These are phyloP conservation scores for Eulemur albifrons DNA, from an alignment of 2,797 vertebrate species.

Conservation along the genomic window DNA sequence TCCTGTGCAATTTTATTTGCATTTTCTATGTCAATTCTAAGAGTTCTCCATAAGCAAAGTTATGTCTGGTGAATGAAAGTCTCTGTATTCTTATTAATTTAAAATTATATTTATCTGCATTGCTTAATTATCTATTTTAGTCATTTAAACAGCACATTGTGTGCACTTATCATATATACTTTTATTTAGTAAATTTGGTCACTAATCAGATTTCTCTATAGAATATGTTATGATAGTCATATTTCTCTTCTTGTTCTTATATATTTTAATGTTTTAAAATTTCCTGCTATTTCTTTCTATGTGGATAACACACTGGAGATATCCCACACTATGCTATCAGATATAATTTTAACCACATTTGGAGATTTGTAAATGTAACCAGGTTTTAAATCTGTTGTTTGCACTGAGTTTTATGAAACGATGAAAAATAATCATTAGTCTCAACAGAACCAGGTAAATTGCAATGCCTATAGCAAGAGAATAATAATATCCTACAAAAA, in stretches of 20 bases:
- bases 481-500: conserved; percentile 48
- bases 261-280: not conserved
- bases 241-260: not conserved
- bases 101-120: not conserved
- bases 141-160: not conserved
- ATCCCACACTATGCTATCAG: not conserved
- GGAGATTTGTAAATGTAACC: not conserved
- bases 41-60: not conserved
- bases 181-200: not conserved
- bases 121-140: not conserved
- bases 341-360: not conserved
- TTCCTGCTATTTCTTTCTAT: not conserved
- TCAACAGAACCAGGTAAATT: conserved; percentile 58
- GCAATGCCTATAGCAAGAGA: conserved; percentile 17
- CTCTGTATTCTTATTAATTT: not conserved
- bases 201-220: not conserved
- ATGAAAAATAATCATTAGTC: not conserved
- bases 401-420: conserved; percentile 38
- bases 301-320: not conserved
- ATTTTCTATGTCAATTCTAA: not conserved
- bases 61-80: not conserved
- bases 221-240: not conserved
- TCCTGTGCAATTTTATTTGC: not conserved
- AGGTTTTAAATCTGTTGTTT: conserved; percentile 53
- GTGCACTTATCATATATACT: not conserved